phyloP scores from a whole-genome alignment of 2,888 invertebrate species.

The Platycheirus rosarum region DNA sequence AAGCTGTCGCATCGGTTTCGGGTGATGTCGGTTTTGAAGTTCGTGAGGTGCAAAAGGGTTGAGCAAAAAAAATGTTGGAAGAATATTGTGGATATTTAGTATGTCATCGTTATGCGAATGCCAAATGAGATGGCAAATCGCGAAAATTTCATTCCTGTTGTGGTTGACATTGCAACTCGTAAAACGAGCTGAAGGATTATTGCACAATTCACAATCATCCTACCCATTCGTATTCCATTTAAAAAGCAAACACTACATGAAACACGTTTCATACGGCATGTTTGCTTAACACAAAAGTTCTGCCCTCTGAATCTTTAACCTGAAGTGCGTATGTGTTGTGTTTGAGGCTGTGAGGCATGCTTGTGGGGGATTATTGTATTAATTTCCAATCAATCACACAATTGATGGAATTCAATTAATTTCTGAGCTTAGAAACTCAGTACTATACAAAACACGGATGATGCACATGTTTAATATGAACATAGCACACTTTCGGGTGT shows the following conservation, averaged over 20 bases:
- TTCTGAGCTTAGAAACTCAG: conserved; percentile 59
- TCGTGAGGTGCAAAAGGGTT: conserved; percentile 7
- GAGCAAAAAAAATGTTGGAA: conserved; percentile 16
- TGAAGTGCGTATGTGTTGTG: neutral
- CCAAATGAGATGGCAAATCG: conserved; percentile 68
- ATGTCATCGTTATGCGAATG: conserved; percentile 69
- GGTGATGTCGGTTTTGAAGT: neutral
- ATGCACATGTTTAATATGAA: conserved; percentile 44
- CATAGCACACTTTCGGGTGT: conserved; percentile 15
- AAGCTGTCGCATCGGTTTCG: conserved; percentile 13
- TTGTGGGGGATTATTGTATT: conserved; percentile 63
- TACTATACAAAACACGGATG: conserved; percentile 3
- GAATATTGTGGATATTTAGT: conserved; percentile 66
- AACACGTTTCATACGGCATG: conserved; percentile 58
- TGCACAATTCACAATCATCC: conserved; percentile 26
- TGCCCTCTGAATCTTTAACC: neutral
- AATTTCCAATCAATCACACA: conserved; percentile 73
- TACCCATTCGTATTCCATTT: conserved; percentile 47
- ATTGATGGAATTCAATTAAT: conserved; percentile 72
- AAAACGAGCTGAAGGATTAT: conserved; percentile 28
- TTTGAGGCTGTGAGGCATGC: conserved; percentile 7
- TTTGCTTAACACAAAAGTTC: conserved; percentile 44
- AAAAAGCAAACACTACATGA: conserved; percentile 55
- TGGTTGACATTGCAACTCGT: conserved; percentile 42
- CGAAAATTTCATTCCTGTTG: conserved; percentile 58